Percentiles rank a stretch among this genome's conserved stretches.
These are phyloP conservation scores for Coreoperca whiteheadi DNA, from an alignment of 2,113 vertebrate genomes.

Conservation along the genomic window DNA sequence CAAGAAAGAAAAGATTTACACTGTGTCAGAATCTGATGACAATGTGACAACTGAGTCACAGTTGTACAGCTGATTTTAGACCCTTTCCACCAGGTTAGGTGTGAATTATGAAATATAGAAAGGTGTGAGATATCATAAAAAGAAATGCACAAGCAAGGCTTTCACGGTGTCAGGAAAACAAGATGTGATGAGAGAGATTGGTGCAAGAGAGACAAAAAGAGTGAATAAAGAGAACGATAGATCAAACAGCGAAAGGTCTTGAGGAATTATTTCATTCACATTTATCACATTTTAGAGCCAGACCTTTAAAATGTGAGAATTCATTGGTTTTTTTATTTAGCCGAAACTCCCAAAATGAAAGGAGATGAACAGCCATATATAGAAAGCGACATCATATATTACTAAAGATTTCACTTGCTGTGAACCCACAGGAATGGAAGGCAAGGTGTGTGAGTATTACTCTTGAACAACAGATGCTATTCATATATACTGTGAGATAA, in stretches of 20 bases:
- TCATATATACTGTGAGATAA: slow-evolving; percentile 12
- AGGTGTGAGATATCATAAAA: slow-evolving; percentile 20
- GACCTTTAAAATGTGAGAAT: background rate
- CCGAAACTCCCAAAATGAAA: background rate
- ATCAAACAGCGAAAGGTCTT: background rate
- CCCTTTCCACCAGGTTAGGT: slow-evolving; percentile 23
- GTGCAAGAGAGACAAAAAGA: background rate
- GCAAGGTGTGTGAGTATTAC: background rate
- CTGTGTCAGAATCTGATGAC: slow-evolving; percentile 27
- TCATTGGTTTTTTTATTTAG: background rate
- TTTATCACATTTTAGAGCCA: background rate
- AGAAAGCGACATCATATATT: slow-evolving; percentile 8
- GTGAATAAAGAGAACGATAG: background rate
- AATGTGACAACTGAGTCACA: slow-evolving; percentile 22
- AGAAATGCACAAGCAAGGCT: background rate
- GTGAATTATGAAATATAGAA: slow-evolving; percentile 31
- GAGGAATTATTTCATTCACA: background rate
- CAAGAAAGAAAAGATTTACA: background rate
- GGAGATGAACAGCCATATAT: background rate
- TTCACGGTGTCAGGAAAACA: slow-evolving; percentile 4
- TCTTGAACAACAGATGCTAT: slow-evolving; percentile 9
- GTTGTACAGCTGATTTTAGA: slow-evolving; percentile 2
- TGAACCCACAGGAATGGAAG: background rate
- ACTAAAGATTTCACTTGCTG: background rate
- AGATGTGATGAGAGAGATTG: background rate